These are phyloP conservation scores for Hippocampus zosterae DNA, from an alignment of 2,113 vertebrate genomes.

Conservation along the genomic window DNA sequence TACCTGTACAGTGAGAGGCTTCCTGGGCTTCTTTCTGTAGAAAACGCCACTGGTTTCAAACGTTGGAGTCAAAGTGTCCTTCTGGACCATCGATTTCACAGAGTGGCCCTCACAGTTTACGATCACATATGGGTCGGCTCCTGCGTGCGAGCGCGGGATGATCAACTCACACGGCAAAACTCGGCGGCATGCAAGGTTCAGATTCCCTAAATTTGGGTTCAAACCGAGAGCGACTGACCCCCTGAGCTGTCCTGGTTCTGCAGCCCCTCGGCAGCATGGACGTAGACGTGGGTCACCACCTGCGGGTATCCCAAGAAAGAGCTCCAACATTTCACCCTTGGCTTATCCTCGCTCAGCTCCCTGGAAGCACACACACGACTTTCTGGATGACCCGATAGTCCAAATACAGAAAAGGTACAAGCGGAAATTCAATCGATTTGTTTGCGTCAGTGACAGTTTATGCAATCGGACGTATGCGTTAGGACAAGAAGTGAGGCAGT, in stretches of 20 bases:
- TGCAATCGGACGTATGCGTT: too few species aligned
- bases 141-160: constrained; percentile 55
- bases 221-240: constrained; percentile 63
- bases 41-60: constrained; percentile 84
- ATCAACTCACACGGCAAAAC: neutral
- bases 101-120: constrained; percentile 81
- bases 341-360: constrained; percentile 82
- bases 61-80: constrained; percentile 66
- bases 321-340: constrained; percentile 77
- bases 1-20: constrained; percentile 84
- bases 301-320: constrained; percentile 82
- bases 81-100: constrained; percentile 70
- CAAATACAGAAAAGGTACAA: too few species aligned
- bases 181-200: neutral
- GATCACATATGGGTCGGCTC: constrained; percentile 83
- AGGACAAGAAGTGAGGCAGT: too few species aligned
- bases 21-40: constrained; percentile 79
- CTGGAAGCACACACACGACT: constrained; percentile 54
- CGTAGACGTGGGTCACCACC: constrained; percentile 79
- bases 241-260: constrained; percentile 75
- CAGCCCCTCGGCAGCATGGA: constrained; percentile 78
- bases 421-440: neutral
- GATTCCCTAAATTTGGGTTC: neutral
- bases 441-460: too few species aligned
- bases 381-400: neutral